These are phyloP conservation scores for Acridotheres tristis DNA, from an alignment of 2,797 vertebrate genomes.

Conservation along the genomic window DNA sequence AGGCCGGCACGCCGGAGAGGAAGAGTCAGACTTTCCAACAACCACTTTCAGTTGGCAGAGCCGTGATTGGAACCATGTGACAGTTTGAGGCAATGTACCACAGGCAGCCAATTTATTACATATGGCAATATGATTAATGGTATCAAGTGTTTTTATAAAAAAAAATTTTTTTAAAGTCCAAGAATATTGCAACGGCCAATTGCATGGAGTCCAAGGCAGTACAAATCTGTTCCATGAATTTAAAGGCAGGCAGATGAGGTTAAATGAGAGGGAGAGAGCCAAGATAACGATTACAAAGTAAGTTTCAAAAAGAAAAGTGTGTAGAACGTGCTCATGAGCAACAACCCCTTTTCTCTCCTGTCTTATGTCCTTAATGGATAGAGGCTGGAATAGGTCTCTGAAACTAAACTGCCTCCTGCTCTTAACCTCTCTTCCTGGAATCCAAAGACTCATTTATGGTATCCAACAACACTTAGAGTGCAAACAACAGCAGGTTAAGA, in stretches of 20 bases:
- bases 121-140: conserved; percentile 83
- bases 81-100: conserved; percentile 74
- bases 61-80: conserved; percentile 79
- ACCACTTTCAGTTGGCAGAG: conserved; percentile 75
- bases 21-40: conserved; percentile 78
- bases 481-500: not conserved
- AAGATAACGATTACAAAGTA: conserved; percentile 70
- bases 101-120: conserved; percentile 79
- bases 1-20: not conserved
- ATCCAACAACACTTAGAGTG: not conserved
- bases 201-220: conserved; percentile 68
- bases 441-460: not conserved
- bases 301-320: conserved; percentile 60
- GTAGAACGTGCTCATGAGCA: conserved; percentile 58
- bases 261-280: conserved; percentile 72
- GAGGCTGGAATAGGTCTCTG: conserved; percentile 28
- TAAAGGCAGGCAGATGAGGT: conserved; percentile 77
- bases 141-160: conserved; percentile 75
- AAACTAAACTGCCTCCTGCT: conserved; percentile 8
- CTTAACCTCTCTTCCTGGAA: not conserved
- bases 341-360: not conserved
- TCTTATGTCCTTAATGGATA: not conserved
- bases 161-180: not conserved
- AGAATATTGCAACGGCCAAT: conserved; percentile 66
- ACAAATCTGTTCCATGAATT: conserved; percentile 73